Base-by-base conservation (phyloP, 1,140 invertebrate genomes). In the Aphidius gifuensis region DNA sequence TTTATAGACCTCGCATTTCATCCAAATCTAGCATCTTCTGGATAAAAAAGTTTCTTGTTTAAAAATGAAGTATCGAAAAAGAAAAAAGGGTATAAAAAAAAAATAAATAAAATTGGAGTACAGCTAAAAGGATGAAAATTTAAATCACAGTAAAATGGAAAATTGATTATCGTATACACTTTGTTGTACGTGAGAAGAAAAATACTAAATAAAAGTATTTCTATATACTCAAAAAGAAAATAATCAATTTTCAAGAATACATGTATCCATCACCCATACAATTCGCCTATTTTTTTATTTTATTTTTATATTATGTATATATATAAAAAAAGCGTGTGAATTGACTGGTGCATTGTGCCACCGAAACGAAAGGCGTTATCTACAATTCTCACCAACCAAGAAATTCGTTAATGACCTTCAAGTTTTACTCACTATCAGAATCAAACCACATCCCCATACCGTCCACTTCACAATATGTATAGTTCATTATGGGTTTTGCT, bases 281-380 rank as follows among this genome's bases (percentile, higher is more conserved):
- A 32, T 32, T 32, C 23, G 23, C 23, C 1, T 32, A 32, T 32
- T 32, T 32, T 32, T 32, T 32, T 32, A 32, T 32, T 32, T 32
- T 32, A 16, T 32, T 32, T 32, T 32, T 32, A 32, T 32, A 3
- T 32, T 32, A 32, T 32, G 1, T 4, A 32, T 16, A 32, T 32
- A 0, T 32, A 32, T 32, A 32, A 1, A 32, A 49, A 39, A 44
- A 60, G 49, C 58, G 49, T 60, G 58, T 60, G 58, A 60, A 60
- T 51, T 32, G 50, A 60, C 58, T 44, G 48, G 48, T 60, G 58
- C 58, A 60, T 60, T 48, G 49, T n/a, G 43, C 16, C 21, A 44
- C 47, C 9, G 43, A 9, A 60, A 51, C 44, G 54, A 56, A 32
- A 21, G 39, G 40, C 43, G 6, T 11, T 54, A 51, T 48, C 38